Conservation (phyloP, 2,797 vertebrate genomes). For the Sebastes goodei region DNA sequence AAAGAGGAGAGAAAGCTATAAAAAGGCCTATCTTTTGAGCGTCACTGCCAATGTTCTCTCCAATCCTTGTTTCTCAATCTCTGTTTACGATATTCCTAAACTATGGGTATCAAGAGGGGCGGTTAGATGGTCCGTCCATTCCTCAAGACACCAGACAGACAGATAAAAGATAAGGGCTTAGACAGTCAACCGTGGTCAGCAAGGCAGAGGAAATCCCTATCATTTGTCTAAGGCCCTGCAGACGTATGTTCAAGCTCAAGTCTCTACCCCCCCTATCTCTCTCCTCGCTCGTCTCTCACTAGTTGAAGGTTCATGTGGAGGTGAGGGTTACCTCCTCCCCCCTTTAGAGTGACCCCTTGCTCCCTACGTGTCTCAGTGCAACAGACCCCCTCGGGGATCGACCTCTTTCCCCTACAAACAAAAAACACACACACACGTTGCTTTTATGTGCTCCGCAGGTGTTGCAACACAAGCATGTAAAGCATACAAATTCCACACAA, state of each 20-base stretch:
- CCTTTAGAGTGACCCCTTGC: constrained; percentile 68
- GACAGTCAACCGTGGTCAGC: constrained; percentile 69
- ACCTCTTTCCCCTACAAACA: constrained; percentile 62
- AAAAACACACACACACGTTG: constrained; percentile 37
- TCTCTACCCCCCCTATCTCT: constrained; percentile 46
- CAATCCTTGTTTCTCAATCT: constrained; percentile 9
- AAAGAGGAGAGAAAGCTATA: not conserved
- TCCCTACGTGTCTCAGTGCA: constrained; percentile 65
- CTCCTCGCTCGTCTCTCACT: constrained; percentile 36
- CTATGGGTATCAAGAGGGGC: not conserved
- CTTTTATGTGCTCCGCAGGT: constrained; percentile 66
- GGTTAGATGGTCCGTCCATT: constrained; percentile 11
- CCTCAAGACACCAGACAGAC: constrained; percentile 44
- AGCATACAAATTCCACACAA: constrained; percentile 7
- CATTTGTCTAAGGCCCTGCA: constrained; percentile 74
- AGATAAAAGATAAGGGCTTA: constrained; percentile 67
- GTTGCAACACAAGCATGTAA: constrained; percentile 35
- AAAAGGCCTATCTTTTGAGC: not conserved
- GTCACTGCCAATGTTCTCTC: constrained; percentile 1
- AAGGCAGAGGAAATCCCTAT: constrained; percentile 76
- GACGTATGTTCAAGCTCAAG: constrained; percentile 81
- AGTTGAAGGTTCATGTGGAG: constrained; percentile 73
- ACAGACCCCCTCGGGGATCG: constrained; percentile 67
- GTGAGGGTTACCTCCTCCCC: constrained; percentile 62
- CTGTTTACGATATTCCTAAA: constrained; percentile 35